Percentiles rank a stretch among this genome's conserved stretches.
phyloP scores from a whole-genome alignment of 2,797 vertebrate genomes.

The Euthynnus affinis region DNA sequence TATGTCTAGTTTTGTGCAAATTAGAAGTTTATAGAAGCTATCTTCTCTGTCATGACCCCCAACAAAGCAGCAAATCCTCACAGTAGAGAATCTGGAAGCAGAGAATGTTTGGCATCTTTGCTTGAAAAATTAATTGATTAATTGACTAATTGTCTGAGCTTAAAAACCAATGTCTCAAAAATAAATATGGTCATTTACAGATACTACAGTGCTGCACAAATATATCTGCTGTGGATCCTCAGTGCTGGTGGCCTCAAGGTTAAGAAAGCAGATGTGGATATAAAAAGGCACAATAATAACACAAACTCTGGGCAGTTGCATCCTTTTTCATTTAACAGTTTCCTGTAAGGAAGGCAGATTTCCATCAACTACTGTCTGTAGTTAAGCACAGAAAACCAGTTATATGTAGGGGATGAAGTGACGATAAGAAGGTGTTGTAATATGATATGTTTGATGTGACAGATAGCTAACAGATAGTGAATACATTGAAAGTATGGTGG shows the following conservation, averaged over 20 bases:
- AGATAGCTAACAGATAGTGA: background rate
- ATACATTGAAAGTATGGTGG: background rate
- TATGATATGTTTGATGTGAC: background rate
- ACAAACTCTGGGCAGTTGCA: background rate
- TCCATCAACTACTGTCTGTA: background rate
- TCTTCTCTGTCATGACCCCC: background rate
- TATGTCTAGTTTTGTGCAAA: too few relatives aligned
- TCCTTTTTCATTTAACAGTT: background rate
- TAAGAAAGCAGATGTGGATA: background rate
- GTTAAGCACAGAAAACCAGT: background rate
- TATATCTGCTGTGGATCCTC: background rate
- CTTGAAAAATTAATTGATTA: too few relatives aligned
- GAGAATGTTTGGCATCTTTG: too few relatives aligned
- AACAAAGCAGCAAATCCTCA: too few relatives aligned
- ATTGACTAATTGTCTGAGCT: too few relatives aligned
- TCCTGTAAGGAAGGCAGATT: constrained; percentile 7
- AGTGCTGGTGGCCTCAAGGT: background rate
- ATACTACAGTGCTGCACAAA: background rate
- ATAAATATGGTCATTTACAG: too few relatives aligned
- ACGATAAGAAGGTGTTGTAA: background rate
- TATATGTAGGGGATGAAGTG: background rate
- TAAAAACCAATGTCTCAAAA: background rate
- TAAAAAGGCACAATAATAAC: constrained; percentile 12
- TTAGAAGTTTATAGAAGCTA: background rate
- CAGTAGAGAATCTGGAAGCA: too few relatives aligned